These are phyloP conservation scores for Graphium colonna DNA, from an alignment of 2,888 invertebrate species.

Conservation along the genomic window DNA sequence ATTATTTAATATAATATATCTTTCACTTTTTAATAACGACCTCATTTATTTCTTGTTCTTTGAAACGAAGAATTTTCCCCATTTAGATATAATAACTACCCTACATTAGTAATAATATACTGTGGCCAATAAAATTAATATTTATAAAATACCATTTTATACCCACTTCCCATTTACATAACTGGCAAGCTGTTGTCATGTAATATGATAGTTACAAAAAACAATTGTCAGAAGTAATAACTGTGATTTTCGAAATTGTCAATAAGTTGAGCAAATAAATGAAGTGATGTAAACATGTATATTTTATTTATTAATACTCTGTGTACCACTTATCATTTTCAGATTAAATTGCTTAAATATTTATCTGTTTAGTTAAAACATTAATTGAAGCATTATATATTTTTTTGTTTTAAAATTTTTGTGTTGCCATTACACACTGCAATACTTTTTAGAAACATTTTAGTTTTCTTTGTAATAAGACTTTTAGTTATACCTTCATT, in stretches of 20 bases:
- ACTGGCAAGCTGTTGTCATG: slow-evolving; percentile 66
- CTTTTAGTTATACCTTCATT: neutral
- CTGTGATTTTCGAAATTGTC: slow-evolving; percentile 81
- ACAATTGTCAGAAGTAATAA: slow-evolving; percentile 74
- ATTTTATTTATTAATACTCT: slow-evolving; percentile 10
- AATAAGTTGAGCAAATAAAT: slow-evolving; percentile 80
- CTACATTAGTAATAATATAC: slow-evolving; percentile 65
- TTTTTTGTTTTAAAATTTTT: neutral
- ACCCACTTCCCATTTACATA: slow-evolving; percentile 75
- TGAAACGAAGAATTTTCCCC: slow-evolving; percentile 31
- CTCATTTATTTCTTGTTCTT: slow-evolving; percentile 8
- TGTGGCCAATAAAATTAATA: slow-evolving; percentile 74
- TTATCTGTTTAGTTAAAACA: neutral
- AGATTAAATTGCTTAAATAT: neutral
- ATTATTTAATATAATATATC: slow-evolving; percentile 23
- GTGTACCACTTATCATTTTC: neutral
- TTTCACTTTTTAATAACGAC: slow-evolving; percentile 21
- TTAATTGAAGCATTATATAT: neutral
- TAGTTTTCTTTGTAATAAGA: neutral
- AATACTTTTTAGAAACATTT: neutral
- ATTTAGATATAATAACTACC: slow-evolving; percentile 52
- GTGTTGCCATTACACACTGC: neutral
- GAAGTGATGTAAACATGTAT: slow-evolving; percentile 57
- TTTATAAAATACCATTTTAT: slow-evolving; percentile 74
- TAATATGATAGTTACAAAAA: slow-evolving; percentile 68